Evolutionary conservation across 2,797 vertebrate genomes (phyloP), one percentile per base, ranked within the genome.

Genomic region (Crocodylus rhombifer): DNA sequence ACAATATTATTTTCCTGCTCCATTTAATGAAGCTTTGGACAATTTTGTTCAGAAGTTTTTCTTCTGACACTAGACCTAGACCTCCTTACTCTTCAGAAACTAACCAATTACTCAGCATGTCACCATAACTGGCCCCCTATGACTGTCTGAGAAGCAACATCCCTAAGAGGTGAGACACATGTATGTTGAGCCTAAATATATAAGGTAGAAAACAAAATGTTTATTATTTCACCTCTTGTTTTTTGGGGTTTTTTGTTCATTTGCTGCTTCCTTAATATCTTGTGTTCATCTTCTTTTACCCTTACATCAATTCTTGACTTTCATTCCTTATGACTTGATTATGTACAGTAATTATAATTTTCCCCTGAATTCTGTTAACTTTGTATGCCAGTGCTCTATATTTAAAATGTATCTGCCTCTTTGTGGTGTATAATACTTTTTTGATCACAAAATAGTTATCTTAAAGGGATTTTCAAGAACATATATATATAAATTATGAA

Each of bases 251-350:
- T 84, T 42, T 83, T 82, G 91, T 63, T 71, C 61, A 87, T 87
- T 96, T 95, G 88, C 56, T 85, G 26, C 92, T 95, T 91, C 77
- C 88, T 96, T 87, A 95, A 89, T 95, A 92, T 64, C 77, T 85
- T 69, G 3, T 80, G 88, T 90, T n/a, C 60, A 77, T 93, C 83
- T 95, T 88, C 95, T 92, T 95, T 77, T 57, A 83, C 76, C 67
- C 69, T 93, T 85, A 87, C 56, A 71, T 87, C 91, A 93, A 91
- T 92, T 82, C 80, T 92, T 93, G 85, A 60, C 69, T 94, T 94
- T 96, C 8, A 28, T 60, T 42, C 42, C 63, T 86, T 82, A 77
- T 94, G 60, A 83, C 76, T 84, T n/a, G 4, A 15, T 83, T 36
- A 80, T 92, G 95, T 94, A 89, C 92, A 90, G 87, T 92, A 95